Conservation (phyloP, 1,140 invertebrate species). For the Stratiolaelaps scimitus region DNA sequence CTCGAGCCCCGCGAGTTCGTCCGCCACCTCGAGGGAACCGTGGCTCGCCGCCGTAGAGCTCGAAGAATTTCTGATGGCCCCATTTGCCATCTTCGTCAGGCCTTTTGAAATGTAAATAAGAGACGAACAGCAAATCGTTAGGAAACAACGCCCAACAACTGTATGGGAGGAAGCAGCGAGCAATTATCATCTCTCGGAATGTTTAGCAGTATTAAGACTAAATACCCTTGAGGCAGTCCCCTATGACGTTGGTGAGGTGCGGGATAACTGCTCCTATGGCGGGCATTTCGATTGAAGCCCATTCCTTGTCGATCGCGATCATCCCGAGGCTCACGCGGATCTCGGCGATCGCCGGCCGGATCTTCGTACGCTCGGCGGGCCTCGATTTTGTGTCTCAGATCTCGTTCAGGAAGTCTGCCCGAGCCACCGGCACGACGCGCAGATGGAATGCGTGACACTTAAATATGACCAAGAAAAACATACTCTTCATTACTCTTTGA, state of each 20-base stretch:
- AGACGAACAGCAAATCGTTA: no score
- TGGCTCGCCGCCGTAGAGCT: constrained; percentile 9
- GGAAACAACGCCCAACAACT: no score
- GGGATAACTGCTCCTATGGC: constrained; percentile 9
- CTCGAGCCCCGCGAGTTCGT: no score
- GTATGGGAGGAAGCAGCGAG: no score
- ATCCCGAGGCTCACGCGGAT: no score
- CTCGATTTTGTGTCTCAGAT: no score
- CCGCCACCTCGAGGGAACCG: no score
- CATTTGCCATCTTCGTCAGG: constrained; percentile 9
- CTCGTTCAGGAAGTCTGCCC: no score
- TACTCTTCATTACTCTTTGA: no score
- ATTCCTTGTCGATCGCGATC: neutral
- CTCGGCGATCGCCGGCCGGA: neutral
- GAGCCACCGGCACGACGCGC: neutral
- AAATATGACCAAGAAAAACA: neutral
- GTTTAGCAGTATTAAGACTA: no score
- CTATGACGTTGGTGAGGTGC: neutral
- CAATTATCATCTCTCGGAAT: no score
- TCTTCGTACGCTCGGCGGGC: constrained; percentile 8
- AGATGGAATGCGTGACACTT: constrained; percentile 9
- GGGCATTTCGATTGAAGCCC: neutral
- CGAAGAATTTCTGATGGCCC: constrained; percentile 16
- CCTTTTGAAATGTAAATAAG: constrained; percentile 3
- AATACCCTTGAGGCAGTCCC: no score